Percentiles rank a stretch among this genome's conserved stretches.
Evolutionary conservation across 2,113 vertebrate genomes (phyloP).

Genomic region (Coregonus clupeaformis): DNA sequence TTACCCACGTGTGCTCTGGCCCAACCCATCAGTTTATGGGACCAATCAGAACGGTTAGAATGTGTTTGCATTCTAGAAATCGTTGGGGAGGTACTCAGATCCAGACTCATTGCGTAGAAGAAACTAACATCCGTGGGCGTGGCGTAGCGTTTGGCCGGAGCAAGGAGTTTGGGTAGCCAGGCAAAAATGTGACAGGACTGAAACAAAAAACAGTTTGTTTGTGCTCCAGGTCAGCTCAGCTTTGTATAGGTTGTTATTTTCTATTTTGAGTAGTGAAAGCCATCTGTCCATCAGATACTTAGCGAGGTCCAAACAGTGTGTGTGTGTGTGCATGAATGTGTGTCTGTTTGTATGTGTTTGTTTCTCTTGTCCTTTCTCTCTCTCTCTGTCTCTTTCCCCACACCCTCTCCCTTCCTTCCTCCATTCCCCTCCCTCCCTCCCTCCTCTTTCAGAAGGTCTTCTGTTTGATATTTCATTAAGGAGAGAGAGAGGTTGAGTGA

Average conservation of each 20-base stretch:
- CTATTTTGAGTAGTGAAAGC: neutral
- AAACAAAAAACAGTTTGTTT: neutral
- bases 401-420: neutral
- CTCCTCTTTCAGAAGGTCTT: neutral
- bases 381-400: neutral
- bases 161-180: too few relatives aligned
- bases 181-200: too few relatives aligned
- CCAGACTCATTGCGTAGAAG: too few relatives aligned
- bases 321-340: constrained; percentile 7
- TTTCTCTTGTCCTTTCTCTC: neutral
- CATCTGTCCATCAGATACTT: neutral
- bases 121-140: too few relatives aligned
- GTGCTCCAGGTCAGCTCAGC: neutral
- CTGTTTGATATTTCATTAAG: too few relatives aligned
- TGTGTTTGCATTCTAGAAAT: too few relatives aligned
- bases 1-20: too few relatives aligned
- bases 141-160: too few relatives aligned
- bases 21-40: too few relatives aligned
- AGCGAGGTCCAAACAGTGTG: neutral
- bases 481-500: neutral
- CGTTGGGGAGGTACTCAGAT: too few relatives aligned
- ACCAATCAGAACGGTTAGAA: too few relatives aligned
- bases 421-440: neutral
- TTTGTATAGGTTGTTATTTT: neutral
- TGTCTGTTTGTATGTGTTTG: constrained; percentile 7